Percentiles rank a stretch among this genome's conserved stretches.
Evolutionary conservation across 1,140 invertebrate species (phyloP).

Genomic region (Drosophila aff.): DNA sequence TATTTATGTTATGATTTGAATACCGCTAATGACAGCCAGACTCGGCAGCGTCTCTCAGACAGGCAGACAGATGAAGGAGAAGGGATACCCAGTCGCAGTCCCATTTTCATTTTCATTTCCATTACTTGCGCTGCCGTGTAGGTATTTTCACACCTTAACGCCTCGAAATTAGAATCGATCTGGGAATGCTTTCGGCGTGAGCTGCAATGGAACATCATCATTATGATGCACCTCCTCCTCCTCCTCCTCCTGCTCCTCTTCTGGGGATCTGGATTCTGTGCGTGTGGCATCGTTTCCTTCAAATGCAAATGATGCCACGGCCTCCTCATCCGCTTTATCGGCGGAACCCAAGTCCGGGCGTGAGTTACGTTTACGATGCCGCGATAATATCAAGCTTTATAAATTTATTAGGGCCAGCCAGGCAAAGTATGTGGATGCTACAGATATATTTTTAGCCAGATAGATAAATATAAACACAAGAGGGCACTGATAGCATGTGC

Average conservation of each 20-base stretch:
- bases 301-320: slow-evolving; percentile 53
- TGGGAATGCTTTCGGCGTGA: slow-evolving; percentile 14
- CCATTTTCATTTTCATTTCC: slow-evolving; percentile 44
- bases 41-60: slow-evolving; percentile 12
- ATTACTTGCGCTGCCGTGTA: slow-evolving; percentile 57
- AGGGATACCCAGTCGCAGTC: slow-evolving; percentile 4
- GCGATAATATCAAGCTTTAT: slow-evolving; percentile 53
- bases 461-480: slow-evolving; percentile 32
- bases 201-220: slow-evolving; percentile 48
- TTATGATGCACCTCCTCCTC: slow-evolving; percentile 1
- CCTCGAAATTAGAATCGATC: slow-evolving; percentile 53
- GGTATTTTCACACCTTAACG: slow-evolving; percentile 80
- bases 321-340: slow-evolving; percentile 21
- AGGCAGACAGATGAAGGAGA: slow-evolving; percentile 1
- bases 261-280: neutral
- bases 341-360: slow-evolving; percentile 10
- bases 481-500: slow-evolving; percentile 2
- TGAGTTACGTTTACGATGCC: slow-evolving; percentile 39
- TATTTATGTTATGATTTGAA: slow-evolving; percentile 85
- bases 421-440: slow-evolving; percentile 5
- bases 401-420: slow-evolving; percentile 57
- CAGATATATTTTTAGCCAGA: slow-evolving; percentile 63
- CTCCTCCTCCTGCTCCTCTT: neutral
- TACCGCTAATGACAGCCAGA: slow-evolving; percentile 80
- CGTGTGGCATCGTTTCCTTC: slow-evolving; percentile 51